phyloP scores from a whole-genome alignment of 2,113 vertebrate genomes.

The Odontophorus gujanensis region DNA sequence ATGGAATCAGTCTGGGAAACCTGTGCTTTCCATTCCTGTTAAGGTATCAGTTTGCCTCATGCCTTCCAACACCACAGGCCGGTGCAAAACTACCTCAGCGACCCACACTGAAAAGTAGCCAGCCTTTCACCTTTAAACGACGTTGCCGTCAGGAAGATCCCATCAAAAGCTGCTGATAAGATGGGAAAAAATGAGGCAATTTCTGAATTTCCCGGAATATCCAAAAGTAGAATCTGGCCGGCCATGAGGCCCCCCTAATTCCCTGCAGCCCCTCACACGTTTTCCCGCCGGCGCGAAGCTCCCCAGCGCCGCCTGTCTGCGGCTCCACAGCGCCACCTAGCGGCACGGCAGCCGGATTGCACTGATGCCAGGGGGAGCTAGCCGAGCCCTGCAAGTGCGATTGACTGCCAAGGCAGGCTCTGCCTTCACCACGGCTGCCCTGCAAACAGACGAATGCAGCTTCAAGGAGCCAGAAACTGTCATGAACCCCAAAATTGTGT shows the following conservation, averaged over 20 bases:
- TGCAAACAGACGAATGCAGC: neutral
- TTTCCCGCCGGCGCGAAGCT: too few relatives aligned
- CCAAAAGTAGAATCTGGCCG: fast-evolving
- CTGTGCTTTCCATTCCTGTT: neutral
- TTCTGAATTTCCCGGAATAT: neutral
- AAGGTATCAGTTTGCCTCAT: neutral
- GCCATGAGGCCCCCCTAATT: fast-evolving
- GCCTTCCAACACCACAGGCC: fast-evolving
- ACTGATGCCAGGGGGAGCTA: neutral
- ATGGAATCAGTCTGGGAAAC: neutral
- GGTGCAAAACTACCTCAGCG: neutral
- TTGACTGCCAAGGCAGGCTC: neutral
- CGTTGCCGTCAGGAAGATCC: fast-evolving
- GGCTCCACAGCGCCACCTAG: neutral
- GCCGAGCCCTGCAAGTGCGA: neutral
- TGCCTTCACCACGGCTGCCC: neutral
- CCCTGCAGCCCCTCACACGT: fast-evolving
- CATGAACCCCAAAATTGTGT: neutral
- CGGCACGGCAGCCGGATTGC: neutral
- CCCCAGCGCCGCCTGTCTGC: too few relatives aligned
- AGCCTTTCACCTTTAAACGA: neutral
- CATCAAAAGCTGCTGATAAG: neutral
- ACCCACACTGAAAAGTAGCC: neutral
- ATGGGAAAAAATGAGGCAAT: too few relatives aligned
- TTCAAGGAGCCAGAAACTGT: neutral